Percentiles rank a stretch among this genome's conserved stretches.
Evolutionary conservation across 2,113 vertebrate genomes (phyloP).

Genomic region (Salvelinus alpinus): DNA sequence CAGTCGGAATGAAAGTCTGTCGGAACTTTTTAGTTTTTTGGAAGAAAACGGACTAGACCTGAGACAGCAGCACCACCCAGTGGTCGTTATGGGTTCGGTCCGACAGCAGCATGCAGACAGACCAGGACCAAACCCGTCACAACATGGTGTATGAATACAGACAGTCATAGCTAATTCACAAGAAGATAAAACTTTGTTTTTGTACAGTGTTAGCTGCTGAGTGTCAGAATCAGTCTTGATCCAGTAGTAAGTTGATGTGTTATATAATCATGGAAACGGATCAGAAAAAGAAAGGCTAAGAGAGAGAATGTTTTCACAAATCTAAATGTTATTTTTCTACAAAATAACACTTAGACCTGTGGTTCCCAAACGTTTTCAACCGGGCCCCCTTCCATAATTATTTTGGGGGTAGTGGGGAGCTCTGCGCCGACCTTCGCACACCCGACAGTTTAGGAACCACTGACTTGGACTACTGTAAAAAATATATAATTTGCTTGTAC

Average conservation of each 20-base stretch:
- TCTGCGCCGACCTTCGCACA: no score
- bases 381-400: no score
- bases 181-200: slow-evolving; percentile 7
- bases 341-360: slow-evolving; percentile 88
- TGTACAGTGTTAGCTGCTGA: slow-evolving; percentile 40
- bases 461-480: slow-evolving; percentile 69
- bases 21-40: slow-evolving; percentile 65
- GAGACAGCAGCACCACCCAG: slow-evolving; percentile 31
- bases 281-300: slow-evolving; percentile 62
- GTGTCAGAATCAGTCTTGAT: slow-evolving; percentile 71
- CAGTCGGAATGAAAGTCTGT: slow-evolving; percentile 70
- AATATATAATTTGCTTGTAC: slow-evolving; percentile 90
- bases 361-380: no score
- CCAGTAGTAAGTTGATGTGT: slow-evolving; percentile 70
- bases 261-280: slow-evolving; percentile 70
- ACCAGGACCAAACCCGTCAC: not conserved
- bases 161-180: slow-evolving; percentile 45
- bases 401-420: no score
- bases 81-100: not conserved
- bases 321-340: slow-evolving; percentile 94
- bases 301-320: slow-evolving; percentile 75
- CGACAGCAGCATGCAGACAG: slow-evolving; percentile 20
- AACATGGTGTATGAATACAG: no score
- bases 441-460: no score
- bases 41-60: slow-evolving; percentile 73